A percentile compares a stretch with the other conserved stretches of the same genome.
Evolutionary conservation across 2,113 vertebrate genomes (phyloP).

Genomic region (Corythoichthys haematopterus): DNA sequence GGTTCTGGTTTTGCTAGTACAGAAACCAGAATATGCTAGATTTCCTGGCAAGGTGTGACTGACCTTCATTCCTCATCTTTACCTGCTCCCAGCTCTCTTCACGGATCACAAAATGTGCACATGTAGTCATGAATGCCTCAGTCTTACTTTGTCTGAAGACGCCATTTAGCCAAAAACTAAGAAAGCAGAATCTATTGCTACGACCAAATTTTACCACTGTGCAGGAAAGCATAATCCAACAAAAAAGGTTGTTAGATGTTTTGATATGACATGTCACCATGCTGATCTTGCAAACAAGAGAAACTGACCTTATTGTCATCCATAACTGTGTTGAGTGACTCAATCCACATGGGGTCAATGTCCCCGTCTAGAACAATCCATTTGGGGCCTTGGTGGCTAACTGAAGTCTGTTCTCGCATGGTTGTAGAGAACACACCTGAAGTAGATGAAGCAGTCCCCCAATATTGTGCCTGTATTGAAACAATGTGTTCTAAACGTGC

Average conservation of each 20-base stretch:
- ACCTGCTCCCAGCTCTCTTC: too few relatives aligned
- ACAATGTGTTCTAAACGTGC: neutral
- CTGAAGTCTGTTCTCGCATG: conserved; percentile 70
- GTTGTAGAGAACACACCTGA: conserved; percentile 73
- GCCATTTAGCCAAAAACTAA: too few relatives aligned
- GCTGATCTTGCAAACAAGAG: neutral
- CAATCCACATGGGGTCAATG: conserved; percentile 75
- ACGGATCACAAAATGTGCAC: too few relatives aligned
- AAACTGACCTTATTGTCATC: conserved; percentile 72
- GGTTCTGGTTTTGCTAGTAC: too few relatives aligned
- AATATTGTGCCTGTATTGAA: neutral
- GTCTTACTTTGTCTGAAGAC: too few relatives aligned
- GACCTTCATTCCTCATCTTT: too few relatives aligned
- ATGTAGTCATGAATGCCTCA: too few relatives aligned
- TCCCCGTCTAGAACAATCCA: conserved; percentile 76
- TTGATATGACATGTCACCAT: neutral
- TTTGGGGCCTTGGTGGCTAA: conserved; percentile 64
- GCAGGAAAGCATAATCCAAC: neutral
- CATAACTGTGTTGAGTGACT: conserved; percentile 77
- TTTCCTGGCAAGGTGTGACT: too few relatives aligned
- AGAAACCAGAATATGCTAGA: too few relatives aligned
- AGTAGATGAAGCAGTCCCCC: neutral
- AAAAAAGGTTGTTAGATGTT: neutral
- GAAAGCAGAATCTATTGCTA: neutral
- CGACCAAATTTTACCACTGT: neutral